These are phyloP conservation scores for Psittacara wagleri DNA, from an alignment of 2,113 vertebrate genomes.

Conservation along the genomic window DNA sequence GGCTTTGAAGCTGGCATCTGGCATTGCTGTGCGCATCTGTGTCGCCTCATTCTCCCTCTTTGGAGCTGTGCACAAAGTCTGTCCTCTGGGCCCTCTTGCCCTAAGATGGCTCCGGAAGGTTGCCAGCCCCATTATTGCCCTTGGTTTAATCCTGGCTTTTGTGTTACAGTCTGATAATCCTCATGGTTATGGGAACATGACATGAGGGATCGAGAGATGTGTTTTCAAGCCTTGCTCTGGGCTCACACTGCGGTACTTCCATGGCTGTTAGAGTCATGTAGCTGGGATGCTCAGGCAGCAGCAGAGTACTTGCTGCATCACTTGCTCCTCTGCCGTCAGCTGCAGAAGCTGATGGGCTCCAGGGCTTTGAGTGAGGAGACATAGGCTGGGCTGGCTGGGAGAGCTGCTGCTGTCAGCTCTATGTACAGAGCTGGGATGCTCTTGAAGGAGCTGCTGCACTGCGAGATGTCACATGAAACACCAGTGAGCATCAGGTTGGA, in stretches of 20 bases:
- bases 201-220: not conserved
- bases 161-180: not conserved
- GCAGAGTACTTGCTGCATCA: not conserved
- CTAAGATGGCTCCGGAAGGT: not conserved
- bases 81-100: not conserved
- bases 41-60: not conserved
- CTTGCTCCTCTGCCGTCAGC: not conserved
- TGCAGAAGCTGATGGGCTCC: not conserved
- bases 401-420: not conserved
- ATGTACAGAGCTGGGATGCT: not conserved
- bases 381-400: not conserved
- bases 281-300: not conserved
- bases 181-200: not conserved
- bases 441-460: not conserved
- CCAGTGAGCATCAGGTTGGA: not conserved
- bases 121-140: not conserved
- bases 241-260: not conserved
- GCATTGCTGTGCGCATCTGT: fast-evolving
- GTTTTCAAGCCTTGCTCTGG: not conserved
- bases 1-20: not conserved
- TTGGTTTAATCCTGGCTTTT: not conserved
- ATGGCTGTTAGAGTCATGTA: fast-evolving
- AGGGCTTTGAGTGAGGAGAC: not conserved
- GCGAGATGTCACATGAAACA: not conserved
- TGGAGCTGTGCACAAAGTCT: not conserved